A percentile compares a stretch with the other conserved stretches of the same genome.
Evolutionary conservation across 2,113 vertebrate genomes (phyloP).

Genomic region (Ctenodactylus gundi): DNA sequence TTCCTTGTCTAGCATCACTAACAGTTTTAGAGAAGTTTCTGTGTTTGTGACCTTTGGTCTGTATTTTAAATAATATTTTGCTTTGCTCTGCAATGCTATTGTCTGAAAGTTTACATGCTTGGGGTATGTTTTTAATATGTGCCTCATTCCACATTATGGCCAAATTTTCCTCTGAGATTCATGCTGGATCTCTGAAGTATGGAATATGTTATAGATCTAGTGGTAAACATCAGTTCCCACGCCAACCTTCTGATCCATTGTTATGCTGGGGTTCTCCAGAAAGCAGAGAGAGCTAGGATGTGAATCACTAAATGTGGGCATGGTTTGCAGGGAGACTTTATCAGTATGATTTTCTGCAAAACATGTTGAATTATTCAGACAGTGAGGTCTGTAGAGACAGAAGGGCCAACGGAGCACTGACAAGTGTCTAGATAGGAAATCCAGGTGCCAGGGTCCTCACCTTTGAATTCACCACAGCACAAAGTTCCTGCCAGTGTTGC

Average conservation of each 20-base stretch:
- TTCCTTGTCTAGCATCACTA: not conserved
- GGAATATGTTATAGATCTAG: slow-evolving; percentile 34
- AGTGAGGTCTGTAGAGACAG: not conserved
- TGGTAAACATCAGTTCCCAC: slow-evolving; percentile 30
- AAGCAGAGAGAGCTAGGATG: not conserved
- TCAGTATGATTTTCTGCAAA: not conserved
- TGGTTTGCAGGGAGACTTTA: not conserved
- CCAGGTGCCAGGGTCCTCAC: not conserved
- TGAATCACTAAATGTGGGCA: not conserved
- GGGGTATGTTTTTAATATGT: slow-evolving; percentile 63
- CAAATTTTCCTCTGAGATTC: slow-evolving; percentile 56
- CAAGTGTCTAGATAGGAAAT: not conserved
- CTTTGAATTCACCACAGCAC: not conserved
- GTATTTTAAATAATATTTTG: slow-evolving; percentile 64
- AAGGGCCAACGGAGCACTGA: not conserved
- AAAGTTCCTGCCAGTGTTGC: not conserved
- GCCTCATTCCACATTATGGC: slow-evolving; percentile 37
- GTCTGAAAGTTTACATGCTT: slow-evolving; percentile 57
- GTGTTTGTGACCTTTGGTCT: slow-evolving; percentile 33
- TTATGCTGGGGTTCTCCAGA: slow-evolving; percentile 23
- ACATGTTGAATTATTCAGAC: not conserved
- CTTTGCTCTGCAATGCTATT: slow-evolving; percentile 59
- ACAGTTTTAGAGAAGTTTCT: slow-evolving; percentile 30
- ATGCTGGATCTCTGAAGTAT: slow-evolving; percentile 14
- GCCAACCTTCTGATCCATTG: slow-evolving; percentile 42